Evolutionary conservation across 2,113 vertebrate genomes (phyloP), one percentile per base, ranked within the genome.

Genomic region (Amia ocellicauda): DNA sequence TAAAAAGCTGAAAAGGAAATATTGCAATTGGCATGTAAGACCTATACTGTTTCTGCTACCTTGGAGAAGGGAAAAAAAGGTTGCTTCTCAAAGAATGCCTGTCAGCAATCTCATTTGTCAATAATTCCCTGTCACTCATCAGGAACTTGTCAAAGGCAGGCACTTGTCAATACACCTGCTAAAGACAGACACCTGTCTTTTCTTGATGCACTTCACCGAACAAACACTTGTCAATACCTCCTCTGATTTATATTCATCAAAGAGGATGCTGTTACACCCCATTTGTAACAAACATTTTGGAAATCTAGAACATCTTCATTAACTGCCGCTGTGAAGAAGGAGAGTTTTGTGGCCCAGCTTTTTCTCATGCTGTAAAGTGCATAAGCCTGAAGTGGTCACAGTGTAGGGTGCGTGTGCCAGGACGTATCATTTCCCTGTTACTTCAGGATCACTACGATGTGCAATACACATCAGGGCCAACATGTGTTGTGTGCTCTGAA

Each of bases 241-340:
- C 67, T 74, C 51, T 76, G 67, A 68, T 74, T 58, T 66, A 67
- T 69, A 68, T 76, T 76, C 60, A 74, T 79, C 65, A 72, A 51
- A 51, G 57, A 36, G 50, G 42, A 28, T 8, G 13, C 65, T 52
- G 64, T 61, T 60, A 41, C 36, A 41, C 57, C 65, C 29, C 19
- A 63, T 73, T 69, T 64, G 41, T 52, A 24, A 13, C 62, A 62
- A 63, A 63, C 23, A 64, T 52, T 50, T 56, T 43, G 68, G 58
- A 57, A 49, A 52, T 51, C 24, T 41, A 58, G 43, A 62, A 53
- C 50, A 43, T 19, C 58, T 60, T 53, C 29, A 60, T n/a, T n/a
- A n/a, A n/a, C n/a, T n/a, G n/a, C n/a, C n/a, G n/a, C n/a, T n/a
- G n/a, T n/a, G n/a, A n/a, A n/a, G n/a, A n/a, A n/a, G n/a, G n/a